Evolutionary conservation across 2,113 vertebrate genomes (phyloP).

Genomic region (Pao palembangensis): DNA sequence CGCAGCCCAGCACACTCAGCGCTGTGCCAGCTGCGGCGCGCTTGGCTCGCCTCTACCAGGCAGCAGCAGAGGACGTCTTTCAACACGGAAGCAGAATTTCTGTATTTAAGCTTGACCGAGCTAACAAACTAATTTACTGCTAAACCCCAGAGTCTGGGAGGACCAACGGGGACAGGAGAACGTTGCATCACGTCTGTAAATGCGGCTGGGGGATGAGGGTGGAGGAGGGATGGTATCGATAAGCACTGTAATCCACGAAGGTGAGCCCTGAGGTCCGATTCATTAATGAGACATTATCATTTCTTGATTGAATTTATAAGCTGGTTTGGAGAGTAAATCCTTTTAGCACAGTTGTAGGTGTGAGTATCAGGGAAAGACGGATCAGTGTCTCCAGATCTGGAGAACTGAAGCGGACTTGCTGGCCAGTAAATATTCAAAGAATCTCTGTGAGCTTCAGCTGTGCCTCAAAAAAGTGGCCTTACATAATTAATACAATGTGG

Average conservation of each 20-base stretch:
- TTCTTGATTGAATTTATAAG: neutral
- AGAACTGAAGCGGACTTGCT: conserved; percentile 35
- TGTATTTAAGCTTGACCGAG: conserved; percentile 77
- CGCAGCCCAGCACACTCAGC: conserved; percentile 23
- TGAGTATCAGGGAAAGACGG: no score
- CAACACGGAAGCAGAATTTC: conserved; percentile 70
- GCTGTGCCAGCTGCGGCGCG: conserved; percentile 20
- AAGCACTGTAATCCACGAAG: neutral
- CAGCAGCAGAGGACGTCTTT: conserved; percentile 69
- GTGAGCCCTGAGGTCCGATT: conserved; percentile 1
- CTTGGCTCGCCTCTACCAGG: conserved; percentile 41
- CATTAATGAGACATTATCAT: neutral
- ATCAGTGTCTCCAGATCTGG: conserved; percentile 36
- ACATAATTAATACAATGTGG: conserved; percentile 77
- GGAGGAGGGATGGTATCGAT: conserved; percentile 1
- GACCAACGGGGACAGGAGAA: conserved; percentile 63
- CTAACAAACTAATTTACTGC: conserved; percentile 74
- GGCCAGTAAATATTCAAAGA: conserved; percentile 51
- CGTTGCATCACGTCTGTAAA: conserved; percentile 71
- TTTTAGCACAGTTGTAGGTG: no score
- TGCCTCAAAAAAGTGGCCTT: conserved; percentile 65
- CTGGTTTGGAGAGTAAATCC: no score
- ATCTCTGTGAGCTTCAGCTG: conserved; percentile 46
- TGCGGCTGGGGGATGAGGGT: conserved; percentile 33
- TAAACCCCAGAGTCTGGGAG: conserved; percentile 72